Evolutionary conservation across 2,113 vertebrate genomes (phyloP).

Genomic region (Motacilla tschutschensis): DNA sequence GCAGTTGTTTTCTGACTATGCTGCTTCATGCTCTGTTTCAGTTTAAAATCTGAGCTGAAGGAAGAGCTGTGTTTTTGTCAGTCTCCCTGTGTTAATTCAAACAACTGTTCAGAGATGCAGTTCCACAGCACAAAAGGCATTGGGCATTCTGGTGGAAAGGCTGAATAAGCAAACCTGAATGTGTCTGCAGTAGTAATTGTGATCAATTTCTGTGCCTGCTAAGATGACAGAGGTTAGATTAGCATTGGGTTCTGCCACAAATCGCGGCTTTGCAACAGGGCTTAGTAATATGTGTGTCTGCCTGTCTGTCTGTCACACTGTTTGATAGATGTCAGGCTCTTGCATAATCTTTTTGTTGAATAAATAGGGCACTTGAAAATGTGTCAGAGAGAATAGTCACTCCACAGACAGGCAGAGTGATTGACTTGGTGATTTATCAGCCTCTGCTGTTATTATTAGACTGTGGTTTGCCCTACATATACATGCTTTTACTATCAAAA

Average conservation of each 20-base stretch:
- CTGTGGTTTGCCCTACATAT: background rate
- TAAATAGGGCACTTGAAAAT: conserved; percentile 12
- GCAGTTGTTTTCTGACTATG: background rate
- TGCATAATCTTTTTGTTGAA: conserved; percentile 15
- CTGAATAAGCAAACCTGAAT: background rate
- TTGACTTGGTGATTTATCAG: background rate
- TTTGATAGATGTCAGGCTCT: background rate
- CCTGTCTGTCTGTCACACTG: background rate
- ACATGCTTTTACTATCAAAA: background rate
- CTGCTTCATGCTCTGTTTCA: background rate
- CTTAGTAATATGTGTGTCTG: background rate
- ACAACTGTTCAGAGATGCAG: background rate
- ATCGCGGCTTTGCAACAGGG: background rate
- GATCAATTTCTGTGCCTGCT: background rate
- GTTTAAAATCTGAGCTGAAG: background rate
- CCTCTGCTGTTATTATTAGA: background rate
- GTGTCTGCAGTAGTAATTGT: background rate
- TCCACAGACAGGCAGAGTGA: background rate
- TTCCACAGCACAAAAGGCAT: background rate
- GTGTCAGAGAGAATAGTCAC: background rate
- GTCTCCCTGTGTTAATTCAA: background rate
- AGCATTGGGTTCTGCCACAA: background rate
- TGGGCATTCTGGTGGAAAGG: background rate
- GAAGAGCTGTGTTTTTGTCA: background rate
- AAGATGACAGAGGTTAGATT: background rate